Evolutionary conservation across 2,113 vertebrate species (phyloP).

Genomic region (Ceyx melanurus): DNA sequence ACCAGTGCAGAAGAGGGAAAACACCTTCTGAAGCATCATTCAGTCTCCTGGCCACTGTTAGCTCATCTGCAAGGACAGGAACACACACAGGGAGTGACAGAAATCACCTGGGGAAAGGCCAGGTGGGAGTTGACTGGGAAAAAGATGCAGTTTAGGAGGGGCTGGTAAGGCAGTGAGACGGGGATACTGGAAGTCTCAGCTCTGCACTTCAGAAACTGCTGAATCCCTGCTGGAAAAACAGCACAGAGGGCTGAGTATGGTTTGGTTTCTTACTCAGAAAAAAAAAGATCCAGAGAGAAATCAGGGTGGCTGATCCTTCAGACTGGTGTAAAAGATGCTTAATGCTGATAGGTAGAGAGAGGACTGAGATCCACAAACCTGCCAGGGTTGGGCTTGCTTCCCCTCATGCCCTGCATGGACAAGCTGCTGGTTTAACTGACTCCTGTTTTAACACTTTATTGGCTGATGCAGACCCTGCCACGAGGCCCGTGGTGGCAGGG

Average conservation of each 20-base stretch:
- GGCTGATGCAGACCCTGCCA: not conserved
- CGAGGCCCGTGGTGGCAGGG: not conserved
- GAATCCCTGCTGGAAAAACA: not conserved
- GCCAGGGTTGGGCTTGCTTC: not conserved
- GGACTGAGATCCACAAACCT: not conserved
- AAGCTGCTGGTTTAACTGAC: not conserved
- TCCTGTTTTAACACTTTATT: not conserved
- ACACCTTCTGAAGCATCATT: not conserved
- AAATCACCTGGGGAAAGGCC: not conserved
- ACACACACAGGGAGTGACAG: fast-evolving
- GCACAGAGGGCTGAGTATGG: not conserved
- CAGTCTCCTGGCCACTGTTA: fast-evolving
- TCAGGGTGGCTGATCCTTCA: too few species aligned
- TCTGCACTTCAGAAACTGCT: not conserved
- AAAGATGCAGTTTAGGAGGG: fast-evolving
- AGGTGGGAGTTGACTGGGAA: fast-evolving
- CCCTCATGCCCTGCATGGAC: not conserved
- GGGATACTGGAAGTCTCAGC: not conserved
- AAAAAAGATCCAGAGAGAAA: not conserved
- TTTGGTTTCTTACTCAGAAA: not conserved
- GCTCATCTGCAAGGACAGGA: not conserved
- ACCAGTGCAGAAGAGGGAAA: fast-evolving
- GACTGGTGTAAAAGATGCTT: fast-evolving
- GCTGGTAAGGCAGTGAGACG: not conserved
- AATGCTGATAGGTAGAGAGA: not conserved